Conservation (phyloP, 2,797 vertebrate species). For the Clamator glandarius region DNA sequence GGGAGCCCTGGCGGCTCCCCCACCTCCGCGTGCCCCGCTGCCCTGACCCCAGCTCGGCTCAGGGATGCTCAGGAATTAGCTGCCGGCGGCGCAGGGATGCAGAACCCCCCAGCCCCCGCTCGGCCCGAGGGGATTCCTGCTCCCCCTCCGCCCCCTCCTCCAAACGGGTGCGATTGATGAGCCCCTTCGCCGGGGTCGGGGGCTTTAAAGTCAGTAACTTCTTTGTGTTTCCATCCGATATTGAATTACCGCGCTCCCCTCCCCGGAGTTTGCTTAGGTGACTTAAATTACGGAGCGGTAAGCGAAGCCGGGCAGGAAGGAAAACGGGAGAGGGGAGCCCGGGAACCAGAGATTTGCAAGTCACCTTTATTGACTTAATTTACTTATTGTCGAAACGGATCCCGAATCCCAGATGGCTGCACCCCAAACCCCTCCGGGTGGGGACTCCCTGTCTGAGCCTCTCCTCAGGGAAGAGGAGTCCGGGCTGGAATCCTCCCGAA, state of each 20-base stretch:
- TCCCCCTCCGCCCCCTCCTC: background rate
- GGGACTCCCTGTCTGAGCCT: background rate
- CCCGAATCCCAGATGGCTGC: background rate
- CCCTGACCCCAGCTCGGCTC: background rate
- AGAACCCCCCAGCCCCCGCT: background rate
- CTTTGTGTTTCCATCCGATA: conserved; percentile 23
- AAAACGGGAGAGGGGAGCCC: background rate
- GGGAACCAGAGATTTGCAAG: background rate
- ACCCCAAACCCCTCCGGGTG: background rate
- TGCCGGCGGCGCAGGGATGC: background rate
- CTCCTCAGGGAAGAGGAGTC: background rate
- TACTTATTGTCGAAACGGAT: background rate
- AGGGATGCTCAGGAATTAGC: background rate
- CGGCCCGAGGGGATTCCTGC: conserved; percentile 10
- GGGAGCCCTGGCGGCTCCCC: background rate
- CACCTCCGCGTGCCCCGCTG: background rate
- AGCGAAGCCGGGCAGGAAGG: conserved; percentile 20
- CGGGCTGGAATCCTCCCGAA: background rate
- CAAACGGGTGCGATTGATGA: conserved; percentile 7
- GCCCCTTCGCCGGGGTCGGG: background rate
- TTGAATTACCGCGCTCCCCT: conserved; percentile 1
- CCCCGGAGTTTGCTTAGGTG: conserved; percentile 20
- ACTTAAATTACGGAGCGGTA: background rate
- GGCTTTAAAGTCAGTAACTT: conserved; percentile 20
- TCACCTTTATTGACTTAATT: conserved; percentile 28